Evolutionary conservation across 2,797 vertebrate species (phyloP), one percentile per base, ranked within the genome.

Genomic region (Syndactyla subalaris): DNA sequence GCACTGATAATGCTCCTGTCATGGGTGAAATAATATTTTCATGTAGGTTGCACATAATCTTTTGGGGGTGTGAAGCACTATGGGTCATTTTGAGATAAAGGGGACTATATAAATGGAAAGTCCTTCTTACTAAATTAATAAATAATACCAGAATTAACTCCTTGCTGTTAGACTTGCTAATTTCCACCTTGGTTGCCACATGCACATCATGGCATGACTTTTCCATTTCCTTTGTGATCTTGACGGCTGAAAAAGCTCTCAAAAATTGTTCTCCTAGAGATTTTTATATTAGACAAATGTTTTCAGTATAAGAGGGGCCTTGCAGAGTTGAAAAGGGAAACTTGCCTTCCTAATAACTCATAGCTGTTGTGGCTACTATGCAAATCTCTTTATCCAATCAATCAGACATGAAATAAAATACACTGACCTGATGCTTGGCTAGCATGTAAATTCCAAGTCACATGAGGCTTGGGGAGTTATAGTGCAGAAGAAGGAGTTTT

Each of bases 341-440:
- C 49, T 65, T 91, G 95, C 57, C 81, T 93, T 94, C 82, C 70
- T 72, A 94, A 94, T 76, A 94, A 94, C 76, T 94, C 92, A 22
- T 91, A 88, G 79, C 76, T 93, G 51, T 94, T 92, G 94, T 81
- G 96, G 78, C 84, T 95, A 85, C 89, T 92, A 96, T 92, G 93
- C 90, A 97, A 97, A 96, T 95, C 94, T 97, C 94, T 98, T 96
- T 97, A 97, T 97, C 95, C 95, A 97, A 94, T 97, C 95, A 96
- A 93, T 96, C 88, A 95, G 92, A 92, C 84, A 85, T 96, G 96
- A 97, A 96, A 94, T 96, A 92, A 95, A 96, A 94, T 95, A 89
- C 74, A 66, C 36, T 89, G 92, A 95, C 82, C 77, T 63, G 86
- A 93, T 89, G 88, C 88, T 93, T 81, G 66, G 73, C 86, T 65